Percentiles rank a stretch among this genome's conserved stretches.
These are phyloP conservation scores for Phlogophora meticulosa DNA, from an alignment of 2,888 invertebrate genomes.

Conservation along the genomic window DNA sequence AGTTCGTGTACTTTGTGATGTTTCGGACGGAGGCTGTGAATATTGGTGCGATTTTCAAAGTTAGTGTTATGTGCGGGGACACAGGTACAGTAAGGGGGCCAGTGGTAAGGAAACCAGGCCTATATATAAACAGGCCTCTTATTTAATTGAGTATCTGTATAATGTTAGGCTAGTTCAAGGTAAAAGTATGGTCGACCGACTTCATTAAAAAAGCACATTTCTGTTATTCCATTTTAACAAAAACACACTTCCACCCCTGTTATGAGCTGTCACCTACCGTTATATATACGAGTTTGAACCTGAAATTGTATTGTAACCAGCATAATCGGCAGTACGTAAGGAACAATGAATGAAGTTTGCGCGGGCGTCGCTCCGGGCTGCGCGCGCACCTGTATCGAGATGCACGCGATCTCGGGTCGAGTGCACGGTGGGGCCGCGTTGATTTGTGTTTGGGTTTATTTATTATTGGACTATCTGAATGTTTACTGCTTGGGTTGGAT, in stretches of 20 bases:
- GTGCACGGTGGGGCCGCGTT: constrained; percentile 48
- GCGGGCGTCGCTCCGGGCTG: constrained; percentile 85
- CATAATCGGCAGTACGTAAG: constrained; percentile 63
- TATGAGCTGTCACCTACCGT: constrained; percentile 50
- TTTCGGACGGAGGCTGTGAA: constrained; percentile 18
- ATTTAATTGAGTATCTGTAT: too few species aligned
- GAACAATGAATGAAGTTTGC: constrained; percentile 88
- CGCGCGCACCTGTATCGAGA: constrained; percentile 84
- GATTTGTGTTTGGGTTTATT: constrained; percentile 39
- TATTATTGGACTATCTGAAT: constrained; percentile 12
- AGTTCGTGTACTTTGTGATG: constrained; percentile 40
- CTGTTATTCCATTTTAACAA: background rate
- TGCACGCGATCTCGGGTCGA: constrained; percentile 84
- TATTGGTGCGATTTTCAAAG: constrained; percentile 1
- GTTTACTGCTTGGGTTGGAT: background rate
- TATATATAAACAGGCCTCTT: too few species aligned
- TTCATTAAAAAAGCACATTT: too few species aligned
- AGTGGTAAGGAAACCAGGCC: too few species aligned
- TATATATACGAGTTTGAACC: constrained; percentile 44
- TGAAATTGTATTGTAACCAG: constrained; percentile 60
- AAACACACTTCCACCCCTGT: constrained; percentile 8
- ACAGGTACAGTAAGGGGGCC: too few species aligned
- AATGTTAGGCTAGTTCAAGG: too few species aligned
- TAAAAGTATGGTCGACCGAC: too few species aligned
- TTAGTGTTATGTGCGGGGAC: too few species aligned